Evolutionary conservation across 2,113 vertebrate species (phyloP), one percentile per base, ranked within the genome.

Genomic region (Pygoscelis adeliae): DNA sequence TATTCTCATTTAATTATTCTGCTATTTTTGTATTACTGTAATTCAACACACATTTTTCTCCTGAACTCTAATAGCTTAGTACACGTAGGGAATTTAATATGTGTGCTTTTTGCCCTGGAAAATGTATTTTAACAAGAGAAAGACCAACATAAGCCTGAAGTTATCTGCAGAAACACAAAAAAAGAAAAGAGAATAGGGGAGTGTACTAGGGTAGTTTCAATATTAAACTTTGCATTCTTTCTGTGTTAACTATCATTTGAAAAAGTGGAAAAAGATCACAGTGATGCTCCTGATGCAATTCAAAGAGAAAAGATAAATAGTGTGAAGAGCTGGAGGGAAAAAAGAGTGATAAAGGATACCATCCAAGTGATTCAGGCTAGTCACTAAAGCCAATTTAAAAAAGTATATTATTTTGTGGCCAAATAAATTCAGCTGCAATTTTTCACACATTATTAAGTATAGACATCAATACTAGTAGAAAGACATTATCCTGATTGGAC

Each of bases 1-100:
- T 93, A 76, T 65, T 90, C 40, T 84, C 62, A 91, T 85, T 93
- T 95, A 91, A 95, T 96, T 94, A 77, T 94, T 89, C 66, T 85
- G 29, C 32, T 95, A 58, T 85, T 87, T 38, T 87, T 63, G 25
- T 91, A 76, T 83, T 87, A 58, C 32, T 82, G 89, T 62, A 87
- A 91, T 95, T 94, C 83, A 91, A 80, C 23, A 87, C 40, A 72
- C n/a, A 53, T 83, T 96, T 95, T 90, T 83, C 42, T 87, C 20
- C 36, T 74, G 52, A 76, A 94, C 89, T 25, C 22, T 69, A 87
- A 89, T 84, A 76, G 44, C 49, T 89, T 66, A 73, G 20, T 55
- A 72, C 36, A 93, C 44, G 65, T 62, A 62, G 22, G 18, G 20
- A 69, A 63, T 82, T 87, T 47, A 89, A 69, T 83, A 38, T 61